Evolutionary conservation across 2,888 invertebrate genomes (phyloP).

Genomic region (Notodonta dromedarius): DNA sequence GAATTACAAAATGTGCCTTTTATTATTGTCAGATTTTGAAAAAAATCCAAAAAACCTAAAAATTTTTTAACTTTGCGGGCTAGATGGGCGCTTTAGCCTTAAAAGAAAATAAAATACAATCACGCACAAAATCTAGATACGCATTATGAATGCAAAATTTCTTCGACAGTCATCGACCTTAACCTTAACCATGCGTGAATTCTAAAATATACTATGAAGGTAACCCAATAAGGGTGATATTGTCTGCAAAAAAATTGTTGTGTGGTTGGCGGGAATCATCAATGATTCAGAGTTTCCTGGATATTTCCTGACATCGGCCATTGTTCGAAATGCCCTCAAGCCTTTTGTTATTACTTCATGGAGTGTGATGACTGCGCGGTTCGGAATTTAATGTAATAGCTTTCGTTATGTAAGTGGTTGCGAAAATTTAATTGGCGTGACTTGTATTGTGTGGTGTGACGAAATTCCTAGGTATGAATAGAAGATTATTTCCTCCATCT

Average conservation of each 20-base stretch:
- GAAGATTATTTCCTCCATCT: not conserved
- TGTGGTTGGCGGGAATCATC: slow-evolving; percentile 20
- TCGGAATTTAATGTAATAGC: slow-evolving; percentile 15
- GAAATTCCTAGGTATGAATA: not conserved
- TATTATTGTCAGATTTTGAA: too few species aligned
- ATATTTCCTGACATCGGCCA: slow-evolving; percentile 21
- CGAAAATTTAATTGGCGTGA: not conserved
- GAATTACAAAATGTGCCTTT: too few species aligned
- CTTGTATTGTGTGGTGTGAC: not conserved
- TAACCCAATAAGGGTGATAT: not conserved
- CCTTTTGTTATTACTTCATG: slow-evolving; percentile 13
- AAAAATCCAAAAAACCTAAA: too few species aligned
- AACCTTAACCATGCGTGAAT: not conserved
- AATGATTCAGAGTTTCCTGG: slow-evolving; percentile 44
- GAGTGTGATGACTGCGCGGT: slow-evolving; percentile 9
- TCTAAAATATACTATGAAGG: not conserved
- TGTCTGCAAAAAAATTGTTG: slow-evolving; percentile 1
- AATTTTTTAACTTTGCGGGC: too few species aligned
- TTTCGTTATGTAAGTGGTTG: slow-evolving; percentile 1
- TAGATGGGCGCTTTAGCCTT: too few species aligned
- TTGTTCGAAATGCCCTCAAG: slow-evolving; percentile 27
- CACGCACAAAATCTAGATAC: slow-evolving; percentile 43
- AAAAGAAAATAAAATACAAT: slow-evolving; percentile 17
- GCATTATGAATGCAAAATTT: slow-evolving; percentile 44
- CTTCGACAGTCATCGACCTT: slow-evolving; percentile 36